A percentile compares a stretch with the other conserved stretches of the same genome.
Evolutionary conservation across 2,888 invertebrate species (phyloP).

Genomic region (Unio pictorum): DNA sequence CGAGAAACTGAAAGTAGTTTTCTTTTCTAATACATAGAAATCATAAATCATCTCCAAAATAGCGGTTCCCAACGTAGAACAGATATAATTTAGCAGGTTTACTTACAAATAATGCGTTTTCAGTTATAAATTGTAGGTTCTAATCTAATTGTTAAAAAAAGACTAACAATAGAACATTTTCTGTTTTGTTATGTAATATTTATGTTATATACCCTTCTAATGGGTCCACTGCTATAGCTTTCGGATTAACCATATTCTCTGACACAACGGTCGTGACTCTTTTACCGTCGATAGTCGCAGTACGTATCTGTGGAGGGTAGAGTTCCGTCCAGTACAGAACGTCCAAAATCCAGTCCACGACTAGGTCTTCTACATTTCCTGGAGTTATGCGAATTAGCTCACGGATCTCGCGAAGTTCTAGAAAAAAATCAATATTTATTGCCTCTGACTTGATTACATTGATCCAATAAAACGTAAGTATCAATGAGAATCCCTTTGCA

Average conservation of each 20-base stretch:
- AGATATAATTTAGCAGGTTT: no score
- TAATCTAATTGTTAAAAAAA: no score
- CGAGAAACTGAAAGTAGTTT: no score
- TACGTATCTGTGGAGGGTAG: constrained; percentile 22
- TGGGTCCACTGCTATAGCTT: constrained; percentile 33
- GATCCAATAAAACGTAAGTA: no score
- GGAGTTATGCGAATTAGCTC: constrained; percentile 22
- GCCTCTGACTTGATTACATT: no score
- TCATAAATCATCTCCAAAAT: no score
- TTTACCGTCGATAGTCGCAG: constrained; percentile 31
- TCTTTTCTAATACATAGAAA: no score
- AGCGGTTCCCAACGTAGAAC: no score
- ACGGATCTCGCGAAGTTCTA: constrained; percentile 28
- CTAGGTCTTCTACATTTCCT: constrained; percentile 26
- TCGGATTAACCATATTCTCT: constrained; percentile 18
- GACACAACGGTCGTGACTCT: constrained; percentile 24
- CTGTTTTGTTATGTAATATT: neutral
- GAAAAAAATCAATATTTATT: constrained; percentile 4
- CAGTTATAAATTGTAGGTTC: no score
- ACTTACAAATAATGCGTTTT: no score
- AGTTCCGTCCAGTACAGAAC: constrained; percentile 38
- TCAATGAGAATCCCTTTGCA: no score
- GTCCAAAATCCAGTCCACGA: constrained; percentile 37
- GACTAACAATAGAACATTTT: no score
- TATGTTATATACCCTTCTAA: constrained; percentile 27